Evolutionary conservation across 2,113 vertebrate genomes (phyloP), one percentile per base, ranked within the genome.

Genomic region (Salvelinus namaycush): DNA sequence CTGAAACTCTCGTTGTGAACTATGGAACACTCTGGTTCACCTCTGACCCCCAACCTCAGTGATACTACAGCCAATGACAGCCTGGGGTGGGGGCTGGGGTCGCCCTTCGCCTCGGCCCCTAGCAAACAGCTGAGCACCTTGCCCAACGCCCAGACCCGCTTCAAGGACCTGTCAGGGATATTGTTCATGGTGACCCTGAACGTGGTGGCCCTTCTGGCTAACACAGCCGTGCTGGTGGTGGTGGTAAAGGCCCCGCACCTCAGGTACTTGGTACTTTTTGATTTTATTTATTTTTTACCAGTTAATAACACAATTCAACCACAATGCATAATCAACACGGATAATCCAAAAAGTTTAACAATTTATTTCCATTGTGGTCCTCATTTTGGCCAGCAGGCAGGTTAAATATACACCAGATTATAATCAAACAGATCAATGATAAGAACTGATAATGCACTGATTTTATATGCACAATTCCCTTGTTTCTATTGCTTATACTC

Each of bases 161-260:
- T 93, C 59, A 93, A 92, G 80, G 92, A 95, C 76, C 86, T 95
- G 75, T 73, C 93, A 39, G 93, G 95, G 64, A 92, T 97, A 59
- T 90, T 95, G 76, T 92, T 95, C 83, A 94, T 97, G 94, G 93
- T 95, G 81, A 90, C 93, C 75, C 89, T 97, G 77, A 97, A 96
- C 68, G 84, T 94, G 18, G 90, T 93, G 0, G 93, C 96, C 1
- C 85, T 98, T 70, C 86, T 97, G 72, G 95, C 95, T 84, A 98
- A 98, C 86, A 89, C 90, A 0, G 94, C 94, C 7, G 93, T 98
- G 72, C 88, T 98, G 84, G 84, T 95, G 0, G 95, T 95, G 73
- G 93, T 98, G 67, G 87, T 96, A 24, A 96, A 95, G 87, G 95
- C 96, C 0, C 95, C 96, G 0, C 94, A 95, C 26, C 93, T 97